Base-by-base conservation (phyloP, 2,113 vertebrate genomes). In the Psilopsiagon aymara region DNA sequence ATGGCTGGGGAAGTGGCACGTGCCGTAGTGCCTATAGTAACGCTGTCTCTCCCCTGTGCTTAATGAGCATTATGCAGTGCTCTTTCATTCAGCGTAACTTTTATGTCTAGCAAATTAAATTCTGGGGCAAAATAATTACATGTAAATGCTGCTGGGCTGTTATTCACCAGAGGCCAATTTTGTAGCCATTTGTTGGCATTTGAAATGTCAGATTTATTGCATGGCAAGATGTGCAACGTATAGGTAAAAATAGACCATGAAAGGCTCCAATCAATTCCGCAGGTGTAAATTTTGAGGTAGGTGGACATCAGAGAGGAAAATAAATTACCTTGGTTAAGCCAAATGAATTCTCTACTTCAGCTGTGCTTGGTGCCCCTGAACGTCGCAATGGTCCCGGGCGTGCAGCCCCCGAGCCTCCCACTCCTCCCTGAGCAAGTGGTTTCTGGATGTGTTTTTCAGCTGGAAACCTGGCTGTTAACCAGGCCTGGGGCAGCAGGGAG, bases 151-250 rank as follows among this genome's bases (percentile, higher is more conserved):
- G 86, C 92, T 96, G 69, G 92, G 82, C 86, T 97, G 55, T 95
- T 98, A 97, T 81, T 97, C 97, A 96, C 96, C 78, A 97, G 95
- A 92, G 95, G 70, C 90, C 96, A 97, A 98, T 98, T 98, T 98
- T 96, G 86, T 93, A 96, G 91, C 91, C 96, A 92, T 97, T 98
- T 97, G 95, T 95, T 97, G 95, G 90, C 91, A 95, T 96, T 95
- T 92, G 85, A 97, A 97, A 98, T 95, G 96, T 98, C 96, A 95
- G 84, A 97, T 96, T 97, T 94, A 92, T 97, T 88, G 90, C 18
- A 44, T 70, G 92, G 78, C 85, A 96, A 96, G 95, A 75, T 87
- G 92, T 83, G 93, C 70, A 96, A 92, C 69, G 63, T 87, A 43
- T 24, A 97, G 80, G 95, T 96, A 97, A 86, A 92, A 97, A 73